Evolutionary conservation across 2,888 invertebrate species (phyloP), one percentile per base, ranked within the genome.

Genomic region (Resseliella maxima): DNA sequence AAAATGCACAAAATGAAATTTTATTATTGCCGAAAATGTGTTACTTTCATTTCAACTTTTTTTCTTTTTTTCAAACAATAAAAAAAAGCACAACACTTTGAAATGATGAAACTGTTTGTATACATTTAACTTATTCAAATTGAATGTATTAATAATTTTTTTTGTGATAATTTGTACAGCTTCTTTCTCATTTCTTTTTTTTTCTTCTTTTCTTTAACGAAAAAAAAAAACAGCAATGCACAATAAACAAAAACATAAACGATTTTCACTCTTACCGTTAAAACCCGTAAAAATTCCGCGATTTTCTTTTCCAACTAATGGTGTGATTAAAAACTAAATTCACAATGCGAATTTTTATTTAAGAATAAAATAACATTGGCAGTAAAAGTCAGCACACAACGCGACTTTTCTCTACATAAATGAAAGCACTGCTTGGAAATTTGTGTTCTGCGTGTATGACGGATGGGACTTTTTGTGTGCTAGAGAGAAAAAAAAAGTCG

Each of bases 211-310:
- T 18, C 12, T 15, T 50, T 24, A 5, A 59, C 21, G 24, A 59
- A 36, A 38, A 36, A 24, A 1, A 83, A 21, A 38, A 21, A 83
- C 72, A 83, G n/a, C 38, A 38, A 24, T 24, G 21, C 24, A 24
- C 83, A 38, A 81, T 59, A 59, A 81, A 81, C 81, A 83, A 83
- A 64, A 83, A 38, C 83, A 83, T 83, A 31, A 5, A 64, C 64
- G 31, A 64, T 64, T 3, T 64, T 54, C 83, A 83, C 83, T 38
- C 83, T 83, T 83, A 83, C 83, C 83, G 38, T 83, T 83, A 83
- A 38, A 83, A 83, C 38, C 83, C 83, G 83, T 83, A 83, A 83
- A 83, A n/a, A 38, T 38, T 83, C 38, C 38, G 24, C 83, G 24
- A 38, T 38, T 36, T 35, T 38, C 6, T n/a, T n/a, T n/a, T 72